Base-by-base conservation (phyloP, 2,797 vertebrate genomes). In the Pogonophryne albipinna region DNA sequence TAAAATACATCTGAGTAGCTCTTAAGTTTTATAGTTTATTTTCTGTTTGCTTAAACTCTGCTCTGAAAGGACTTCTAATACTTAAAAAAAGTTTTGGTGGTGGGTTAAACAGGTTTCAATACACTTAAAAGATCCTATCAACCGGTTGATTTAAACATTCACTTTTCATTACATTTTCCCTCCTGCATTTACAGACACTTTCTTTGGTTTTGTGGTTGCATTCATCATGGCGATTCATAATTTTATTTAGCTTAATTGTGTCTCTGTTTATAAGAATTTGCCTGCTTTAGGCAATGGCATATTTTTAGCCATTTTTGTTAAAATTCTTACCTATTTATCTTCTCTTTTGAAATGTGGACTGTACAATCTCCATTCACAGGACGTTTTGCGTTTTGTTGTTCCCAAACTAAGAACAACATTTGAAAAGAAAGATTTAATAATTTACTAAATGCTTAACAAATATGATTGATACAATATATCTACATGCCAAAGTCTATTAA, bases 1-100 rank as follows among this genome's bases (percentile, higher is more conserved):
- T 70, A 53, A 77, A 76, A 42, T 10, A 16, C 47, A 57, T 64
- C 49, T 11, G 51, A 50, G 34, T 11, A 20, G 49, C 66, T 68
- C 73, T 74, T 44, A 16, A 50, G 57, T 59, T 77, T 77, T 55
- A 74, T 31, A 38, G 56, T 44, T 16, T 12, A 27, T 41, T 42
- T 2, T 66, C 55, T 74, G 50, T 74, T 38, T 38, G 34, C 34
- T 38, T 38, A 38, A 38, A 38, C 34, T 38, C 2, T n/a, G 42
- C 44, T 31, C 53, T 49, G 66, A 58, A 49, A 59, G 9, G 27
- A 66, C 62, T 41, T 42, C 62, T 34, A 51, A 66, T 14, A 13
- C 50, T 59, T 76, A 58, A 11, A 34, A 13, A 8, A 5, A 4
- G 41, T 23, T 15, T 45, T 41, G 27, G 27, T 27, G 27, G 27